These are phyloP conservation scores for Diuraphis noxia DNA, from an alignment of 1,140 invertebrate genomes.

Conservation along the genomic window DNA sequence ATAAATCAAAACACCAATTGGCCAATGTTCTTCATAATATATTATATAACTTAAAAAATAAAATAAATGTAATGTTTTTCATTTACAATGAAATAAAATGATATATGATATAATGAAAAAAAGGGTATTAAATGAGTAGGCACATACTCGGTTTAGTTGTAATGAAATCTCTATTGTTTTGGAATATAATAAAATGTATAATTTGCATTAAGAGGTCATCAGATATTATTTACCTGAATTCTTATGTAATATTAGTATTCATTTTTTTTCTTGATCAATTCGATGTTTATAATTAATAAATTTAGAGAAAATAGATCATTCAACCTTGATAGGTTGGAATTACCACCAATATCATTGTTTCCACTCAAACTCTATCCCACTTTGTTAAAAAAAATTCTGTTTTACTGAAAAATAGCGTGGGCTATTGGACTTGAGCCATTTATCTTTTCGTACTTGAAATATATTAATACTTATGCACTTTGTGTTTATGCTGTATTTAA, in stretches of 20 bases:
- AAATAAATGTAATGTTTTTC: background rate
- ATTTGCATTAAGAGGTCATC: background rate
- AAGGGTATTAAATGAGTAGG: background rate
- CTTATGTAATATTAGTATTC: background rate
- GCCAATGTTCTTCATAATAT: background rate
- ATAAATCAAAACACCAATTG: background rate
- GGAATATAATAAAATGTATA: background rate
- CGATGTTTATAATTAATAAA: background rate
- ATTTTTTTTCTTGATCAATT: background rate
- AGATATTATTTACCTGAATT: background rate
- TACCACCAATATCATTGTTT: background rate
- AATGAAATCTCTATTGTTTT: background rate
- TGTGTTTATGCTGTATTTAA: conserved; percentile 23
- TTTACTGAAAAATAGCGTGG: background rate
- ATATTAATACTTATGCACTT: conserved; percentile 28
- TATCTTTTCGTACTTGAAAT: conserved; percentile 42
- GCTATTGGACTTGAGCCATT: conserved; percentile 14
- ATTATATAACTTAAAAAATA: too few species aligned
- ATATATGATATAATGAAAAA: background rate
- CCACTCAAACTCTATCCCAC: background rate
- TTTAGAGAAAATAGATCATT: background rate
- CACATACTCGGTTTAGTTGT: background rate
- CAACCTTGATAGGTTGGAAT: background rate
- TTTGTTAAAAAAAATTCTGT: background rate
- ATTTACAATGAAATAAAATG: background rate